A percentile compares a stretch with the other conserved stretches of the same genome.
phyloP scores from a whole-genome alignment of 2,888 invertebrate species.

The Andrena bucephala region DNA sequence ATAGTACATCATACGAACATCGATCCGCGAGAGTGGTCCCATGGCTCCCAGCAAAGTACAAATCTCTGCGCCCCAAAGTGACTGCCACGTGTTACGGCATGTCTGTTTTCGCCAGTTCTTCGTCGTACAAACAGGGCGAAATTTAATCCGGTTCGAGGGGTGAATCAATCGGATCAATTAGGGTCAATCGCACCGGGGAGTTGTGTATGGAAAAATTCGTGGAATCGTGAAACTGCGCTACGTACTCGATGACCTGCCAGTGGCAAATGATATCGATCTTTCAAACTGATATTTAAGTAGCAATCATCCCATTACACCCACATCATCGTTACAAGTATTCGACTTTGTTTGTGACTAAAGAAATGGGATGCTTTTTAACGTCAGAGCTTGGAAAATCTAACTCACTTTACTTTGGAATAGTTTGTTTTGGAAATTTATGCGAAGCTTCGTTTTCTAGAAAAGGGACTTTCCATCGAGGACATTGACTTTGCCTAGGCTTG shows the following conservation, averaged over 20 bases:
- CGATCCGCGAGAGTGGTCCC: constrained; percentile 62
- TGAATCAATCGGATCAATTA: constrained; percentile 34
- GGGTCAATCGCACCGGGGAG: background rate
- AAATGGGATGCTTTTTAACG: too few relatives aligned
- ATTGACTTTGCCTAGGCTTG: too few relatives aligned
- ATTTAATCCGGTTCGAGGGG: constrained; percentile 35
- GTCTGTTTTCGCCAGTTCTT: constrained; percentile 35
- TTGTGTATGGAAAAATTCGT: background rate
- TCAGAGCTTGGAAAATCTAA: too few relatives aligned
- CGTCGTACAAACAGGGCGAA: constrained; percentile 40
- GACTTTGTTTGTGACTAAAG: too few relatives aligned
- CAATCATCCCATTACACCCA: too few relatives aligned
- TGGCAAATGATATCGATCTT: background rate
- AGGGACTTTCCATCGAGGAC: too few relatives aligned
- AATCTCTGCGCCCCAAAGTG: constrained; percentile 54
- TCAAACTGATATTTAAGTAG: background rate
- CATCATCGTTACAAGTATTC: too few relatives aligned
- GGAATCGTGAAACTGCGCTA: background rate
- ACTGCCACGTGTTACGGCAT: constrained; percentile 40
- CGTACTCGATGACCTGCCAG: background rate
- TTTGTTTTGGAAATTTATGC: too few relatives aligned
- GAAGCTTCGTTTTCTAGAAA: too few relatives aligned
- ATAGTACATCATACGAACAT: constrained; percentile 62
- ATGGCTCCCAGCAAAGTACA: constrained; percentile 47
- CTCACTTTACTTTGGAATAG: too few relatives aligned